These are phyloP conservation scores for Argynnis bischoffii DNA, from an alignment of 2,888 invertebrate species.

Conservation along the genomic window DNA sequence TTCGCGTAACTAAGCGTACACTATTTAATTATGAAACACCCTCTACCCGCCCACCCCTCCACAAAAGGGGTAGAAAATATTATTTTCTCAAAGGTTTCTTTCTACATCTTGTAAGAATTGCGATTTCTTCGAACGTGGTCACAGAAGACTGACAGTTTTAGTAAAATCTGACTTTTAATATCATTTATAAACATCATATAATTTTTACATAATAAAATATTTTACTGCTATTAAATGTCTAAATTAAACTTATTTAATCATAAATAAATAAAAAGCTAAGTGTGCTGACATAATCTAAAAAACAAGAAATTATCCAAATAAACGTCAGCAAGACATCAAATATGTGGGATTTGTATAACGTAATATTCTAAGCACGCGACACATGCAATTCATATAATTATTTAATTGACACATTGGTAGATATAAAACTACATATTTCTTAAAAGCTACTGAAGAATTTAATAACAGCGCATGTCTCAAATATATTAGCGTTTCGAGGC, in stretches of 20 bases:
- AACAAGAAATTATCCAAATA: neutral
- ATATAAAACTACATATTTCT: neutral
- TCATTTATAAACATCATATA: neutral
- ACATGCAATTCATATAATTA: neutral
- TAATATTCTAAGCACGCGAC: neutral
- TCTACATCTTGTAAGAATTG: conserved; percentile 38
- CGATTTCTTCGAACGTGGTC: conserved; percentile 35
- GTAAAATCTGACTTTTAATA: conserved; percentile 1
- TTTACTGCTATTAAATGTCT: too few species aligned
- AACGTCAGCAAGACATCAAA: neutral
- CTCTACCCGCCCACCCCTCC: conserved; percentile 45
- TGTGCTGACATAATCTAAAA: neutral
- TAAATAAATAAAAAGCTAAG: neutral
- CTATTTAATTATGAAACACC: conserved; percentile 70
- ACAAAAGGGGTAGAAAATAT: conserved; percentile 49
- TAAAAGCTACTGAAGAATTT: neutral
- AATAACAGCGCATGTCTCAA: conserved; percentile 52
- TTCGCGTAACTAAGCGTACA: conserved; percentile 65
- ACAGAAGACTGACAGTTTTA: conserved; percentile 31
- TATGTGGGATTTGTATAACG: neutral
- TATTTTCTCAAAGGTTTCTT: conserved; percentile 54
- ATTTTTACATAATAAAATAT: neutral
- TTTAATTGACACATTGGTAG: neutral
- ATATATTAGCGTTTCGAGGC: conserved; percentile 41
- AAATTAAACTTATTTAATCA: too few species aligned